Conservation (phyloP, 1,140 invertebrate species). For the Caenorhabditis elegans region DNA sequence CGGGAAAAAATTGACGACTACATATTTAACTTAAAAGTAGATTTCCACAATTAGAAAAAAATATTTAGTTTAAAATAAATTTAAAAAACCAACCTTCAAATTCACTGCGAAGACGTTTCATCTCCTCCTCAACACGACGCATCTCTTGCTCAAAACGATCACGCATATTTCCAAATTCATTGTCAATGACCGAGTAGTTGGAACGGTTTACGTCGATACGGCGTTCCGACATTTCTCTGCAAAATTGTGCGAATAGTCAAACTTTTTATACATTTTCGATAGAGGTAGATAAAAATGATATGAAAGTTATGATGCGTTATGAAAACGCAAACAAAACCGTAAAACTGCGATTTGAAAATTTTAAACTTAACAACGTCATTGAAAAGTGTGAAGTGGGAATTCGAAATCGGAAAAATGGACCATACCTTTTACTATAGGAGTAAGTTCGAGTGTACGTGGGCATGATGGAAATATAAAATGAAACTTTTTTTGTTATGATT, state of each 20-base stretch:
- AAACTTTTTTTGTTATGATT: not conserved
- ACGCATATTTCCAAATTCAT: constrained; percentile 90
- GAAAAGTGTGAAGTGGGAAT: not conserved
- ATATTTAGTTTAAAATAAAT: not conserved
- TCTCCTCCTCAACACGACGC: constrained; percentile 92
- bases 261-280: not conserved
- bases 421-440: constrained; percentile 5
- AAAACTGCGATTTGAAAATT: not conserved
- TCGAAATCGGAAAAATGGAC: not conserved
- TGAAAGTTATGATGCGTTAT: not conserved
- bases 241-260: not conserved
- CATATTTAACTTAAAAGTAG: no score
- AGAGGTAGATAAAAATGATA: constrained; percentile 13
- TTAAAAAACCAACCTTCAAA: constrained; percentile 67
- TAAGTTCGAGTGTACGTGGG: not conserved
- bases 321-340: constrained; percentile 15
- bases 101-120: constrained; percentile 89
- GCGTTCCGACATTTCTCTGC: constrained; percentile 29
- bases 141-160: constrained; percentile 94
- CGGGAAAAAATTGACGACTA: no score
- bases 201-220: constrained; percentile 81
- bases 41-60: no score
- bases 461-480: not conserved
- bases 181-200: constrained; percentile 91
- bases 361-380: not conserved